Conservation (phyloP, 2,888 invertebrate species). For the Xanthia togata region DNA sequence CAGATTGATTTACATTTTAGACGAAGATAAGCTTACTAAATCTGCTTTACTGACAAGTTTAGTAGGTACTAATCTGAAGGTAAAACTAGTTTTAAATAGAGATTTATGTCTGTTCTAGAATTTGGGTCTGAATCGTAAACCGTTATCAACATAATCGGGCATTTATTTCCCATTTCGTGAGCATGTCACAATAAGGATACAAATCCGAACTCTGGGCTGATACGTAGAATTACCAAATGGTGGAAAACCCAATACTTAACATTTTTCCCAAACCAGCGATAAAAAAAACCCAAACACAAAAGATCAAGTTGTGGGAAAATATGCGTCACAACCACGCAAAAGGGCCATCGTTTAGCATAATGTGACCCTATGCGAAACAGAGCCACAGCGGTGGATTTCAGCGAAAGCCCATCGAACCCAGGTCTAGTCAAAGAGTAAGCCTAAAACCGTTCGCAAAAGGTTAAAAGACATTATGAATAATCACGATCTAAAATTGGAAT, state of each 20-base stretch:
- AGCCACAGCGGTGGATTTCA: too few relatives aligned
- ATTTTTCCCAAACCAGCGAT: not conserved
- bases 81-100: not conserved
- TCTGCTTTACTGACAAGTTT: not conserved
- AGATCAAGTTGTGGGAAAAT: too few relatives aligned
- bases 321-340: too few relatives aligned
- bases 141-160: not conserved
- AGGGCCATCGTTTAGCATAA: too few relatives aligned
- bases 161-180: not conserved
- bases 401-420: too few relatives aligned
- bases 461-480: not conserved
- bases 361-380: too few relatives aligned
- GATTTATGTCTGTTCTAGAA: slow-evolving; percentile 7
- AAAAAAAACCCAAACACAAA: too few relatives aligned
- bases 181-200: not conserved
- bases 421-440: not conserved
- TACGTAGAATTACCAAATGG: not conserved
- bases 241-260: not conserved
- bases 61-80: not conserved
- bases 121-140: slow-evolving; percentile 7
- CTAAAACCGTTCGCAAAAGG: not conserved
- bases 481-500: not conserved
- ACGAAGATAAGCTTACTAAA: not conserved
- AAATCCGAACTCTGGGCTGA: not conserved
- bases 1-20: not conserved